Percentiles rank a stretch among this genome's conserved stretches.
phyloP scores from a whole-genome alignment of 1,140 invertebrate genomes.

The Idris sp. region DNA sequence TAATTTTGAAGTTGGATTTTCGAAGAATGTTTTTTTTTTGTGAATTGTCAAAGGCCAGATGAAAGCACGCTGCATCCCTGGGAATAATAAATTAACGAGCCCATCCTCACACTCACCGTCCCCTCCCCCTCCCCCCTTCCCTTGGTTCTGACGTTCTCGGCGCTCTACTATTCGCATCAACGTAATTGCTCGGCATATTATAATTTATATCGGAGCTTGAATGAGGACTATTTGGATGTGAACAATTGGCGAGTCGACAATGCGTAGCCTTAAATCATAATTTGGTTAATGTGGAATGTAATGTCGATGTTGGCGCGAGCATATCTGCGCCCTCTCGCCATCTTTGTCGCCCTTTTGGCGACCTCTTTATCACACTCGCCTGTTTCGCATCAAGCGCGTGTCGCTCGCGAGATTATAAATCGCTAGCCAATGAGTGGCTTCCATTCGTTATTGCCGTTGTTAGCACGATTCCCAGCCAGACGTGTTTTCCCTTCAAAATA shows the following conservation, averaged over 20 bases:
- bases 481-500: constrained; percentile 62
- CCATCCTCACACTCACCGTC: constrained; percentile 4
- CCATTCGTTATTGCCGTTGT: constrained; percentile 74
- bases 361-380: constrained; percentile 57
- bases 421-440: constrained; percentile 74
- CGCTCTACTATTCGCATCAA: constrained; percentile 69
- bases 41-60: constrained; percentile 56
- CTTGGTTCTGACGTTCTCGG: constrained; percentile 31
- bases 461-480: constrained; percentile 63
- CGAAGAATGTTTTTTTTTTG: no score
- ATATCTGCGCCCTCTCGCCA: constrained; percentile 63
- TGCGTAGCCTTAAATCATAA: constrained; percentile 77
- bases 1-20: no score
- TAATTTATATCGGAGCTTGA: constrained; percentile 72
- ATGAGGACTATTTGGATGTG: constrained; percentile 73
- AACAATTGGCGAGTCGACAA: constrained; percentile 76
- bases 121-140: constrained; percentile 1
- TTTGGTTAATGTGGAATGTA: constrained; percentile 79
- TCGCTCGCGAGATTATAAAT: constrained; percentile 73
- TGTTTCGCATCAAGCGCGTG: constrained; percentile 57
- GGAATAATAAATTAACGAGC: constrained; percentile 61
- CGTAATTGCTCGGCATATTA: constrained; percentile 71
- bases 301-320: constrained; percentile 74
- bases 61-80: constrained; percentile 18
- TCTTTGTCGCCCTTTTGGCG: constrained; percentile 42